These are phyloP conservation scores for Pollachius pollachius DNA, from an alignment of 2,113 vertebrate species.

Conservation along the genomic window DNA sequence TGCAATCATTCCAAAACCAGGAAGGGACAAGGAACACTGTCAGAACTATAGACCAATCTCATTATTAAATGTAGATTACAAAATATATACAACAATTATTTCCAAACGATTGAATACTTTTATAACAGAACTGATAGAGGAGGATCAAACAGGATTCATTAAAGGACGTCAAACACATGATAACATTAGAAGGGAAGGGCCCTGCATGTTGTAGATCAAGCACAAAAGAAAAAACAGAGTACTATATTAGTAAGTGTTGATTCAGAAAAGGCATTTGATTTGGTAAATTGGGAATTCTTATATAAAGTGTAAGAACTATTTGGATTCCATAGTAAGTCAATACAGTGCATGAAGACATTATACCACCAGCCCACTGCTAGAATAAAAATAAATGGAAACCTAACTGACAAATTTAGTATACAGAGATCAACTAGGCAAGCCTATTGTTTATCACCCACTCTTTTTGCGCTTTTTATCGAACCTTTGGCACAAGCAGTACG, in stretches of 20 bases:
- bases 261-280: not conserved
- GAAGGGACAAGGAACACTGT: slow-evolving; percentile 7
- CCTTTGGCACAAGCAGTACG: not conserved
- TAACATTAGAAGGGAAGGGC: slow-evolving; percentile 22
- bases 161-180: slow-evolving; percentile 7
- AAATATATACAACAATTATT: slow-evolving; percentile 9
- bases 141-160: slow-evolving; percentile 18
- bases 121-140: slow-evolving; percentile 1
- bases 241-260: slow-evolving; percentile 10
- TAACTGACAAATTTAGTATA: not conserved
- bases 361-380: slow-evolving; percentile 14
- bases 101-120: slow-evolving; percentile 9
- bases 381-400: slow-evolving; percentile 15
- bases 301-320: not conserved
- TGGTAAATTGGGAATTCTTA: not conserved
- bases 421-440: slow-evolving; percentile 10
- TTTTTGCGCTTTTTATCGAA: not conserved
- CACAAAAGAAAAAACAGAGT: not conserved
- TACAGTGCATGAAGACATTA: slow-evolving; percentile 12
- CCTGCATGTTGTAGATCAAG: not conserved
- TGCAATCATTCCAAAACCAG: slow-evolving; percentile 2
- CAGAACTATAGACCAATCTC: slow-evolving; percentile 7
- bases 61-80: slow-evolving; percentile 20
- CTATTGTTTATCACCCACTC: slow-evolving; percentile 1
- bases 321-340: not conserved